phyloP scores from a whole-genome alignment of 2,797 vertebrate genomes.

The Clarias fuscus region DNA sequence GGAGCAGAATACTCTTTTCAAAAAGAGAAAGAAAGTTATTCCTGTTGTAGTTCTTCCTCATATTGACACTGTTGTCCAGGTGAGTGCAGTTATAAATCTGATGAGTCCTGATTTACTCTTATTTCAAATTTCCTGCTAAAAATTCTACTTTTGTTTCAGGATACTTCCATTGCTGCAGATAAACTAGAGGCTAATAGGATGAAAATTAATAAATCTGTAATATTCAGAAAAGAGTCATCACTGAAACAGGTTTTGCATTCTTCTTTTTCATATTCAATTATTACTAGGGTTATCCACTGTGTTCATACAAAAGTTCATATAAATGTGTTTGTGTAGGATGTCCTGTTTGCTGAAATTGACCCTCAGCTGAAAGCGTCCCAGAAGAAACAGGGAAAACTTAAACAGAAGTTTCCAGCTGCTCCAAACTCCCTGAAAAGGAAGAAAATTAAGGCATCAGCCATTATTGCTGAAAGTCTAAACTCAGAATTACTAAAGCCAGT shows the following conservation, averaged over 20 bases:
- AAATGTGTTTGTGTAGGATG: constrained; percentile 39
- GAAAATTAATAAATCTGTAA: constrained; percentile 34
- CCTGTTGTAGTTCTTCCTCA: constrained; percentile 50
- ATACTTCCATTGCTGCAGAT: constrained; percentile 43
- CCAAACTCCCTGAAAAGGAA: constrained; percentile 80
- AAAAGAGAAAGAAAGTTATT: constrained; percentile 70
- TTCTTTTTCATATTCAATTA: neutral
- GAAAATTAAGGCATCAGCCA: constrained; percentile 64
- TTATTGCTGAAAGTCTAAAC: constrained; percentile 45
- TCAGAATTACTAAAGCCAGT: constrained; percentile 65
- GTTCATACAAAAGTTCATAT: neutral
- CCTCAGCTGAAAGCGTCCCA: constrained; percentile 51
- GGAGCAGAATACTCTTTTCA: constrained; percentile 1
- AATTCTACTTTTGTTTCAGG: constrained; percentile 51
- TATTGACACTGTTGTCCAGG: constrained; percentile 33
- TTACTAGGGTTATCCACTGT: neutral
- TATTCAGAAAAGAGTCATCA: constrained; percentile 19
- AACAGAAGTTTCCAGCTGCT: constrained; percentile 78
- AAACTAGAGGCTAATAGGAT: constrained; percentile 48
- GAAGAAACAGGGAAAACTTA: constrained; percentile 83
- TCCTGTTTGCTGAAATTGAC: constrained; percentile 45
- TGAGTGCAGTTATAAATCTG: neutral
- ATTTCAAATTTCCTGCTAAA: neutral
- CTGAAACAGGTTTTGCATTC: constrained; percentile 43
- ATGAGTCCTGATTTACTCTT: neutral